Evolutionary conservation across 1,140 invertebrate species (phyloP), one percentile per base, ranked within the genome.

Genomic region (Ceratina japonica): DNA sequence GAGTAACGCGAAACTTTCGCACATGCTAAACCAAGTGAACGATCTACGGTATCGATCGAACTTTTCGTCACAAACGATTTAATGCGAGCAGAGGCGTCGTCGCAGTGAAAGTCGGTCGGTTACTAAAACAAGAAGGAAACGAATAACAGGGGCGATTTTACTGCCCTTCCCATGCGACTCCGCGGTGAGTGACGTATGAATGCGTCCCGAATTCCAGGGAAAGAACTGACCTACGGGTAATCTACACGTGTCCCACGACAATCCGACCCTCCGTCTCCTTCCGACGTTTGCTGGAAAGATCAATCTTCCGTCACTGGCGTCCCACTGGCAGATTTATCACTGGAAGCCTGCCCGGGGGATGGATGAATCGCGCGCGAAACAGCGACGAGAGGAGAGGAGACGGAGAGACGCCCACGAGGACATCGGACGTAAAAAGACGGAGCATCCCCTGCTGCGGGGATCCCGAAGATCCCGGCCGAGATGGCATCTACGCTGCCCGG

Each of bases 291-390:
- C 8, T 3, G 62, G 52, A 74, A 75, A 68, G 83, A 85, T 85
- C 83, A 78, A 85, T 85, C 82, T 78, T 71, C 52, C 20, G 37
- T 27, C 58, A 62, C 31, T 61, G 78, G 31, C 13, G 15, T 62
- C 79, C 74, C 51, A 20, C 54, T 70, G 82, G 80, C 64, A 73
- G 74, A 89, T 89, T 89, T 88, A 89, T 88, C 86, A 87, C 82
- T 77, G 63, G 8, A 62, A 70, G 0, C 44, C 54, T n/a, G 15
- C 3, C 54, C 54, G 54, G 65, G 63, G 70, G 44, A 62, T 66
- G 68, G 80, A 83, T 66, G 68, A 80, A 51, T 37, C 66, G 82
- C 75, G 79, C 56, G 31, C 68, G 81, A 59, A 61, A n/a, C 22
- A 72, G 24, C 4, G 8, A 37, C 51, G 3, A 16, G 18, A 20